Percentiles rank a stretch among this genome's conserved stretches.
These are phyloP conservation scores for Xestobium rufovillosum DNA, from an alignment of 2,888 invertebrate genomes.

Conservation along the genomic window DNA sequence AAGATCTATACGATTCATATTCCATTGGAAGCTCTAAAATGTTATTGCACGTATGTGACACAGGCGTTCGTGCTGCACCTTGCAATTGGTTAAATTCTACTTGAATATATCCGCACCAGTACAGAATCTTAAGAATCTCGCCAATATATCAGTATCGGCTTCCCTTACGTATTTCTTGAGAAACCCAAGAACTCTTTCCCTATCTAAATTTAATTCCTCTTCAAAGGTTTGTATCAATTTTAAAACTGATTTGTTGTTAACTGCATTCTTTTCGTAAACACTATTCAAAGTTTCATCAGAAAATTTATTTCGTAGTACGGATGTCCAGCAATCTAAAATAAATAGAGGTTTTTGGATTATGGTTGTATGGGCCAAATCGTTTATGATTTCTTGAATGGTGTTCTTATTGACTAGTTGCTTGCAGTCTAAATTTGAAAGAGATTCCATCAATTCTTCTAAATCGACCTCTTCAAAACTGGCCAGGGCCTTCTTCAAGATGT, in stretches of 20 bases:
- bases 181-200: neutral
- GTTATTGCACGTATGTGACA: too few species aligned
- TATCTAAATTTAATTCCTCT: too few species aligned
- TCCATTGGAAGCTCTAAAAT: too few species aligned
- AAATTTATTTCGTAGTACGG: constrained; percentile 10
- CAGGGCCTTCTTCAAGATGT: constrained; percentile 2
- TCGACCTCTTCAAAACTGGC: constrained; percentile 3
- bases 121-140: constrained; percentile 14
- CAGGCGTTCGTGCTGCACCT: too few species aligned
- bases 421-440: constrained; percentile 7
- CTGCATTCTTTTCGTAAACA: neutral
- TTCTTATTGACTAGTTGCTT: constrained; percentile 7
- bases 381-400: constrained; percentile 5
- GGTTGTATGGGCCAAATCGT: constrained; percentile 15
- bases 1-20: too few species aligned
- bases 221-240: neutral
- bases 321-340: constrained; percentile 10
- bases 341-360: constrained; percentile 16
- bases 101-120: constrained; percentile 14
- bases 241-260: neutral
- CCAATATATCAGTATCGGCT: constrained; percentile 7
- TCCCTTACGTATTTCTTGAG: constrained; percentile 13
- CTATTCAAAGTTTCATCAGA: neutral
- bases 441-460: constrained; percentile 4
- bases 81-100: too few species aligned